Evolutionary conservation across 2,888 invertebrate genomes (phyloP), one percentile per base, ranked within the genome.

Genomic region (Plutella xylostella): DNA sequence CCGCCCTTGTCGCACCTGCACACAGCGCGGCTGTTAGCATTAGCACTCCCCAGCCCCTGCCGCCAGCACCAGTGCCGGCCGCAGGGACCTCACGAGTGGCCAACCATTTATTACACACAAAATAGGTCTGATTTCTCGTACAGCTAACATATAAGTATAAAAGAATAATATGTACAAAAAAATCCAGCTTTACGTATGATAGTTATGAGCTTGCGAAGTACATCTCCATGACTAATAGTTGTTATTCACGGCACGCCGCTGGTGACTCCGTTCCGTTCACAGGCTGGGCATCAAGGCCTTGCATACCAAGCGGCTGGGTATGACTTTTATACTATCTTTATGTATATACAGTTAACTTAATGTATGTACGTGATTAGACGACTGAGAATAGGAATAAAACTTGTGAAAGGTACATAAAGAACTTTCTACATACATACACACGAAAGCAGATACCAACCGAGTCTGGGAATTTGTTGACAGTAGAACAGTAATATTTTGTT

Each of bases 1-100:
- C 89, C 91, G 68, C 93, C 94, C 86, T 90, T 89, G 90, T 95
- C 95, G 85, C 95, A 95, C 92, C 95, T 94, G 89, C 72, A 85
- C 77, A 85, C 74, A 79, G 80, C 80, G n/a, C n/a, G n/a, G n/a
- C n/a, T n/a, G n/a, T n/a, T n/a, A n/a, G n/a, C n/a, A n/a, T n/a
- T n/a, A n/a, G n/a, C n/a, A 2, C 28, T 28, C 28, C 7, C 28
- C 28, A 3, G n/a, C 7, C 6, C 28, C 28, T 6, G 4, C 28
- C n/a, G 4, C 7, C 28, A 28, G 2, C 7, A 3, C 28, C 3
- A 9, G n/a, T 28, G 2, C 4, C 3, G 7, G 28, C 3, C 11
- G 28, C 11, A 28, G 28, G 6, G 28, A 28, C 3, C 9, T n/a
- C n/a, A n/a, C 3, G 28, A 25, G 25, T 9, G 28, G 28, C 28